These are phyloP conservation scores for Gastrophysa polygoni DNA, from an alignment of 2,888 invertebrate genomes.

Conservation along the genomic window DNA sequence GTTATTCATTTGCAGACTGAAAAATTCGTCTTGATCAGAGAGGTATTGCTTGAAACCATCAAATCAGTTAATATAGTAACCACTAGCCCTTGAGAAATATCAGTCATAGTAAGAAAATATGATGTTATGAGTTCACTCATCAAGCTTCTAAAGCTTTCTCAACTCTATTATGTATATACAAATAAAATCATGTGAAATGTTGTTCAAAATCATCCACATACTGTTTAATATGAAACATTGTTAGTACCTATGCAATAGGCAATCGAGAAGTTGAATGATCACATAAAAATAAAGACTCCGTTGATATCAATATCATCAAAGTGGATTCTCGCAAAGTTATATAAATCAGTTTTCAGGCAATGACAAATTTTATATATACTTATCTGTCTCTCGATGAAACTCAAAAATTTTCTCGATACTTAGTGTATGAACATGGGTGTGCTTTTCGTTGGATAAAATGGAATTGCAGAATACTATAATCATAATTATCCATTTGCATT, in stretches of 20 bases:
- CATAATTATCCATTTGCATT: slow-evolving; percentile 25
- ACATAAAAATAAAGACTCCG: background rate
- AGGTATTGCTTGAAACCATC: no score
- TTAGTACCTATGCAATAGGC: background rate
- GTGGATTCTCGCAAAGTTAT: background rate
- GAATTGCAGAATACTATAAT: slow-evolving; percentile 44
- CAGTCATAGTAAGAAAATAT: slow-evolving; percentile 5
- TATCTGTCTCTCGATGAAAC: slow-evolving; percentile 1
- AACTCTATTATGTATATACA: slow-evolving; percentile 16
- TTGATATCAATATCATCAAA: background rate
- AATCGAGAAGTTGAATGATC: background rate
- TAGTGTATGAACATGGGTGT: slow-evolving; percentile 42
- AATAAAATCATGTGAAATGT: slow-evolving; percentile 24
- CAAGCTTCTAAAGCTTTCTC: slow-evolving; percentile 21
- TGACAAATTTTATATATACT: background rate
- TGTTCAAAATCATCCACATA: background rate
- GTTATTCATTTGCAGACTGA: background rate
- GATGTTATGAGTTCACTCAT: slow-evolving; percentile 15
- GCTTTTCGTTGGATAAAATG: slow-evolving; percentile 40
- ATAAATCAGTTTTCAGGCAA: background rate
- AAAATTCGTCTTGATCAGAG: background rate
- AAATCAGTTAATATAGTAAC: background rate
- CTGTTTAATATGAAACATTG: slow-evolving; percentile 1
- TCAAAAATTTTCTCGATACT: slow-evolving; percentile 14
- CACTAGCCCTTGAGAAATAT: background rate